Percentiles rank a stretch among this genome's conserved stretches.
Conservation (phyloP, 2,888 invertebrate species). For the Selenia dentaria region DNA sequence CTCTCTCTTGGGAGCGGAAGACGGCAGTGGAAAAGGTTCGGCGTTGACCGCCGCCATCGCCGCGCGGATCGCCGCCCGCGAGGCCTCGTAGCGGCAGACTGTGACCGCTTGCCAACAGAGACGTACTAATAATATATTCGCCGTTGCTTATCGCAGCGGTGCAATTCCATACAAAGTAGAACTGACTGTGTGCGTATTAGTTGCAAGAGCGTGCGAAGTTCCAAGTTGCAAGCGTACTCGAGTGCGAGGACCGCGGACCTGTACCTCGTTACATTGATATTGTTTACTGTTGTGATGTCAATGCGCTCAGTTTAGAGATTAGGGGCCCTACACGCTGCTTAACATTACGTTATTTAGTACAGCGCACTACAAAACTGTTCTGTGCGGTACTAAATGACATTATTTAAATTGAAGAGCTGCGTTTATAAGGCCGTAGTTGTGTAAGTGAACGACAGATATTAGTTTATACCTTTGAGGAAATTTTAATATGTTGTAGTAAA, state of each 20-base stretch:
- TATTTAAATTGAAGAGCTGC: too few species aligned
- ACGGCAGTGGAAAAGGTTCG: conserved; percentile 93
- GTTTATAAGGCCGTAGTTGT: neutral
- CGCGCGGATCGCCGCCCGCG: conserved; percentile 74
- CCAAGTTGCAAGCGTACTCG: neutral
- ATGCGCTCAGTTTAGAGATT: conserved; percentile 43
- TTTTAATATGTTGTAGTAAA: too few species aligned
- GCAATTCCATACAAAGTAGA: neutral
- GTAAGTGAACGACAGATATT: conserved; percentile 22
- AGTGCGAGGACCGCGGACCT: neutral
- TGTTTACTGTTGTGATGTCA: conserved; percentile 33
- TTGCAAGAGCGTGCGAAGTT: neutral
- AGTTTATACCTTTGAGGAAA: neutral
- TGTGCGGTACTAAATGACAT: too few species aligned
- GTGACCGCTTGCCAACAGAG: too few species aligned
- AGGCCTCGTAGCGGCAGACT: conserved; percentile 3
- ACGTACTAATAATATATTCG: too few species aligned
- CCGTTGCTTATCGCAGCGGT: neutral
- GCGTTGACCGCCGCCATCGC: conserved; percentile 91
- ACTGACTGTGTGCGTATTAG: neutral
- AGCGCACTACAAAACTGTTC: too few species aligned
- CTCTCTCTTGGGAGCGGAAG: conserved; percentile 88
- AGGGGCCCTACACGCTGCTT: conserved; percentile 7
- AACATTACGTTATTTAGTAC: too few species aligned
- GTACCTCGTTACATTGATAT: conserved; percentile 30